Evolutionary conservation across 2,797 vertebrate genomes (phyloP).

Genomic region (Sibirionetta formosa): DNA sequence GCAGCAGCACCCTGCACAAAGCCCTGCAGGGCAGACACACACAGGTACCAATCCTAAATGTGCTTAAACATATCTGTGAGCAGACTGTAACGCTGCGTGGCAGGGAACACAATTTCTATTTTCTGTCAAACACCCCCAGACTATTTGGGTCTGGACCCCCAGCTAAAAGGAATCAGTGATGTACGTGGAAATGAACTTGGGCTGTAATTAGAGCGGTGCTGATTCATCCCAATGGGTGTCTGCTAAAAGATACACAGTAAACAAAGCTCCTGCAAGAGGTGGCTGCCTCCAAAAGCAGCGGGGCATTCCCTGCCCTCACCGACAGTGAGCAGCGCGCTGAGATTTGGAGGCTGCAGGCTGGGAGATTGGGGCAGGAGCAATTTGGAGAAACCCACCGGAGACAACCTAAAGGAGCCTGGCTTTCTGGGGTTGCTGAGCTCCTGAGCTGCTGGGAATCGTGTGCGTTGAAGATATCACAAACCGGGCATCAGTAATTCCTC

Average conservation of each 20-base stretch:
- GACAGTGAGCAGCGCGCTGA: rapidly evolving
- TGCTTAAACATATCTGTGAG: rapidly evolving
- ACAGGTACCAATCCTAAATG: neutral
- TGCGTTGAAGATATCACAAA: neutral
- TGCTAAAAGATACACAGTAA: neutral
- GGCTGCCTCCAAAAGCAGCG: rapidly evolving
- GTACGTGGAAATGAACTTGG: rapidly evolving
- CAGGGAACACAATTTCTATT: rapidly evolving
- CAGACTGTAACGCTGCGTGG: rapidly evolving
- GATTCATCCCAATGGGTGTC: rapidly evolving
- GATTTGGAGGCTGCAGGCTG: neutral
- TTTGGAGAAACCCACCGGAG: neutral
- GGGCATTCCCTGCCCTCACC: rapidly evolving
- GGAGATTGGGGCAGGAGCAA: rapidly evolving
- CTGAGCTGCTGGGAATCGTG: rapidly evolving
- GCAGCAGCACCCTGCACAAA: rapidly evolving
- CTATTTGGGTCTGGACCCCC: neutral
- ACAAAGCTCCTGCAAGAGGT: neutral
- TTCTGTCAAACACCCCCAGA: rapidly evolving
- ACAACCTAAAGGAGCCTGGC: rapidly evolving
- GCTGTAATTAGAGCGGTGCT: neutral
- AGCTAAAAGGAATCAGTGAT: neutral
- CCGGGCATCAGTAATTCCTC: neutral
- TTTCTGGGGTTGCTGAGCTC: neutral
- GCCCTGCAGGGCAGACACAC: neutral